Base-by-base conservation (phyloP, 92 coral and sea anemone species). In the Blastomussa wellsi region DNA sequence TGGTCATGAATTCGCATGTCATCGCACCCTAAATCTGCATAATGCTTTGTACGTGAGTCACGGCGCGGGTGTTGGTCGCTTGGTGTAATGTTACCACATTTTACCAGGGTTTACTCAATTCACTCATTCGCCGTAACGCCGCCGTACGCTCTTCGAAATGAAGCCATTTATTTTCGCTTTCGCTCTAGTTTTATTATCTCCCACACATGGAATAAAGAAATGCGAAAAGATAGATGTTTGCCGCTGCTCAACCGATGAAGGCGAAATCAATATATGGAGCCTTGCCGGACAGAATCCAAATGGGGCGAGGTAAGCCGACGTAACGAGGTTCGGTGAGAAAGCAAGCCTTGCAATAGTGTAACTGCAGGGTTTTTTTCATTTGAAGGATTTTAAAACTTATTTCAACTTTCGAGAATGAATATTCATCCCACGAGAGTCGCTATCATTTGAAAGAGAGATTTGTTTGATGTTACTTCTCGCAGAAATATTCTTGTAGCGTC, bases 221-320 rank as follows among this genome's bases (percentile, higher is more conserved):
- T 93, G 97, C 85, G 48, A 87, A 29, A 93, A 68, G 78, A 80
- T 91, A 29, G 90, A 91, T 55, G 52, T 71, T 4, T 93, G 97
- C 26, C 74, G 91, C 37, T 90, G 92, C 35, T 89, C 94, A 1
- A 93, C 97, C 7, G 91, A 93, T 68, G 85, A 91, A 81, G 97
- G 97, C 67, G 87, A 80, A 32, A 91, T 93, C 32, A 86, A 93
- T 81, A 69, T 93, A 28, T 82, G 94, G 92, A 88, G 93, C 52
- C 93, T 93, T 65, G 89, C 88, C 15, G 70, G 87, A n/a, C 67
- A 68, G 19, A 74, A 80, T 9, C 80, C 87, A 24, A 78, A 72
- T 29, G 24, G 42, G 7, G 86, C 92, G 55, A 89, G 92, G 92
- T 89, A 84, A 70, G 74, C 3, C 39, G 17, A 35, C n/a, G n/a